Evolutionary conservation across 2,113 vertebrate species (phyloP).

Genomic region (Eudorcas thomsonii): DNA sequence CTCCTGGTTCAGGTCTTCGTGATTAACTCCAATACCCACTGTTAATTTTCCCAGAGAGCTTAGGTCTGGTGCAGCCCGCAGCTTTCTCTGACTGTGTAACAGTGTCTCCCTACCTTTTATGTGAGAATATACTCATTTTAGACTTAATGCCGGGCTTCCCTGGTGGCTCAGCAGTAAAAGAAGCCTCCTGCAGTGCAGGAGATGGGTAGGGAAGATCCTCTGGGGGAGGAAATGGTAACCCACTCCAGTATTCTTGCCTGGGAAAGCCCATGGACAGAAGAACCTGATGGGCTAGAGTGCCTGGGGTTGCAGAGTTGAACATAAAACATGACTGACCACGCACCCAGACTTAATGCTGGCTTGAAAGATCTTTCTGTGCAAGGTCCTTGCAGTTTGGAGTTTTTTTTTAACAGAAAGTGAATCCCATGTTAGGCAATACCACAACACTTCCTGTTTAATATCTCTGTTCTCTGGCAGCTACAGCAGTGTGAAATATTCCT

Average conservation of each 20-base stretch:
- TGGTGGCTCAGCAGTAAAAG: not conserved
- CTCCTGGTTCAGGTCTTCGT: not conserved
- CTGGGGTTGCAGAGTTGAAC: not conserved
- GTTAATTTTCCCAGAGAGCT: not conserved
- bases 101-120: not conserved
- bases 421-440: not conserved
- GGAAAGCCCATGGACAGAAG: not conserved
- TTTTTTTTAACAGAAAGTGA: conserved; percentile 8
- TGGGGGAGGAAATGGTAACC: not conserved
- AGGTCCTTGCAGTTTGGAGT: not conserved
- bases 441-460: not conserved
- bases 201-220: not conserved
- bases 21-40: not conserved
- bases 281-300: not conserved
- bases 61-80: not conserved
- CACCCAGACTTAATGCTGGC: not conserved
- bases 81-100: not conserved
- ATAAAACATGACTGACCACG: not conserved
- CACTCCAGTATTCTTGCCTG: not conserved
- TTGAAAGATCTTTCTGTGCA: not conserved
- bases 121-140: conserved; percentile 11
- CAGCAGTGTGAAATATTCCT: not conserved
- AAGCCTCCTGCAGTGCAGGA: not conserved
- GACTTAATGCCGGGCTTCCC: not conserved
- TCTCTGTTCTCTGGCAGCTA: not conserved